Evolutionary conservation across 2,888 invertebrate genomes (phyloP).

Genomic region (Herminia tarsipennalis): DNA sequence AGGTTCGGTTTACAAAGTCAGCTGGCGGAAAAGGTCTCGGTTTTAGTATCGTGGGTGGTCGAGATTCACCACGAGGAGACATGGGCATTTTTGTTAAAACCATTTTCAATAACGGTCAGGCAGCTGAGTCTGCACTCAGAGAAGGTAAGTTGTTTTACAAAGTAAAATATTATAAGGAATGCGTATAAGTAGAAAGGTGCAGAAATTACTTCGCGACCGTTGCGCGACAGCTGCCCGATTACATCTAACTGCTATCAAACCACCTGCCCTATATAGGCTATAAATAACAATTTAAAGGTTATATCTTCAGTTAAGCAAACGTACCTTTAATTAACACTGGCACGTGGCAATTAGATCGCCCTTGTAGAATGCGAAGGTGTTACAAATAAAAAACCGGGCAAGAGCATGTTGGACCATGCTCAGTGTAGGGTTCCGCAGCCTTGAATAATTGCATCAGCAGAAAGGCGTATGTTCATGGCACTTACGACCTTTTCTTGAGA

Average conservation of each 20-base stretch:
- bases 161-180: background rate
- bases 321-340: constrained; percentile 34
- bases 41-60: constrained; percentile 95
- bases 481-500: too few species aligned
- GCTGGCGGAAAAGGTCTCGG: constrained; percentile 94
- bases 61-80: constrained; percentile 93
- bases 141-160: constrained; percentile 87
- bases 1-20: constrained; percentile 91
- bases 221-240: constrained; percentile 61
- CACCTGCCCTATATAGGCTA: constrained; percentile 48
- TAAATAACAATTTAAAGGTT: constrained; percentile 47
- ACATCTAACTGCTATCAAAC: constrained; percentile 18
- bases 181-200: constrained; percentile 28
- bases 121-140: constrained; percentile 91
- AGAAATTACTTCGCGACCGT: constrained; percentile 47
- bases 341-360: constrained; percentile 47
- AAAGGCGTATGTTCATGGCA: too few species aligned
- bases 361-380: constrained; percentile 38
- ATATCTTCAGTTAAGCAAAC: constrained; percentile 27
- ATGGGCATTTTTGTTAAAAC: constrained; percentile 96
- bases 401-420: too few species aligned
- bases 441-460: too few species aligned
- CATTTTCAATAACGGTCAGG: constrained; percentile 94
- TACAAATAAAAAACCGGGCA: constrained; percentile 20
- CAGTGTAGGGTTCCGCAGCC: too few species aligned